Percentiles rank a stretch among this genome's conserved stretches.
Evolutionary conservation across 2,888 invertebrate genomes (phyloP).

Genomic region (Hirtodrosophila confusa): DNA sequence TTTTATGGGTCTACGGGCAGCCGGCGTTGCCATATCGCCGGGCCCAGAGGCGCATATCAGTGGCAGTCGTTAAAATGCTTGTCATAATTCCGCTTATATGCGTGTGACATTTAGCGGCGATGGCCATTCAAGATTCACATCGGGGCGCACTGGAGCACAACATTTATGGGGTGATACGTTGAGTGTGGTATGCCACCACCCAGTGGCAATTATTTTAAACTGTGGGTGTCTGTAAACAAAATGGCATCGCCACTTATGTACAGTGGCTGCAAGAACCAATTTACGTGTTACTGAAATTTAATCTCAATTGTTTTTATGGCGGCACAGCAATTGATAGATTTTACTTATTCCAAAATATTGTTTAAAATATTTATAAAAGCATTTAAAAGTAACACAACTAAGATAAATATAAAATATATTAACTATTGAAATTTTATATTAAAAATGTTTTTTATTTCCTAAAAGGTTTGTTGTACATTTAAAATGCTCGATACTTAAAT

Average conservation of each 20-base stretch:
- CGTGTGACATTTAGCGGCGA: slow-evolving; percentile 76
- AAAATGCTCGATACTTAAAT: not conserved
- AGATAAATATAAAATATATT: too few relatives aligned
- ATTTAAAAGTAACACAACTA: too few relatives aligned
- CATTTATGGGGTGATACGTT: slow-evolving; percentile 34
- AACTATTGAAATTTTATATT: too few relatives aligned
- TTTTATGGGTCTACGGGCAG: slow-evolving; percentile 65
- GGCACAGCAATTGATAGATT: too few relatives aligned
- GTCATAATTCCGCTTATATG: slow-evolving; percentile 80
- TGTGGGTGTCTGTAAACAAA: slow-evolving; percentile 56
- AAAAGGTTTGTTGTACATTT: too few relatives aligned
- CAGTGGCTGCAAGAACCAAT: slow-evolving; percentile 28
- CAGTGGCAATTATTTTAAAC: slow-evolving; percentile 76
- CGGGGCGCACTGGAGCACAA: slow-evolving; percentile 39
- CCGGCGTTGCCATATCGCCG: slow-evolving; percentile 51
- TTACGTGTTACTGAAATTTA: not conserved
- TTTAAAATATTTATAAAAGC: too few relatives aligned
- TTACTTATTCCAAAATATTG: too few relatives aligned
- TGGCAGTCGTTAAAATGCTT: slow-evolving; percentile 79
- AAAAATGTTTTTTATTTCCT: too few relatives aligned
- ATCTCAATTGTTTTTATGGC: not conserved
- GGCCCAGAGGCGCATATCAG: slow-evolving; percentile 43
- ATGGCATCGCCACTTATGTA: slow-evolving; percentile 28
- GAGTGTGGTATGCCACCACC: slow-evolving; percentile 18
- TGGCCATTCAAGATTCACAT: slow-evolving; percentile 58